Base-by-base conservation (phyloP, 1,140 invertebrate genomes). In the Brachionus rubens region DNA sequence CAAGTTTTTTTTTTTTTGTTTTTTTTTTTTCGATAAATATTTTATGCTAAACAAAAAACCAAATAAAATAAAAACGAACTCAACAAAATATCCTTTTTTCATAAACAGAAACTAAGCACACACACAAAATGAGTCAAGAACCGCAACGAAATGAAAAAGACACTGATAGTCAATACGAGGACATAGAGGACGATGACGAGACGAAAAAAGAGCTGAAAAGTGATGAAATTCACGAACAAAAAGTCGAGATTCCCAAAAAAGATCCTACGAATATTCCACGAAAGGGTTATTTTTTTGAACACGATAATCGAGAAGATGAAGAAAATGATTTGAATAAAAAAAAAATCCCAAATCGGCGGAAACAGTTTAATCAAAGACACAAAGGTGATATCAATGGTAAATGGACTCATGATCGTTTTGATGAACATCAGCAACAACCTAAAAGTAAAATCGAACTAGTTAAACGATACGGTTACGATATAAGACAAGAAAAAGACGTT, bases 361-460 rank as follows among this genome's bases (percentile, higher is more conserved):
- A 30, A 33, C 24, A 72, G n/a, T 54, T 72, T 52, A 16, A 9
- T 4, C 10, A 33, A 50, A 72, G 41, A 50, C 9, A 16, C n/a
- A 21, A 21, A 3, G 21, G 26, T 12, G 28, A 67, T 24, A 52
- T 50, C 4, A 48, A 65, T n/a, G 56, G 40, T 21, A 48, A 75
- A 28, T 77, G 76, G 76, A 30, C 16, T 4, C 76, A 77, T 30
- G 76, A 77, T 47, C n/a, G 43, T 1, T 77, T 68, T 46, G 62
- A 77, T 24, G 26, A 43, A 14, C 19, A 43, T 21, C 33, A 70
- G 40, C 76, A 70, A 26, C 28, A 54, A 47, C 76, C 75, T 26
- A 76, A 76, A 46, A 33, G 46, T 5, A 56, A 56, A 30, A 21
- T 3, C 2, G 76, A 77, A 26, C 47, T 70, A 10, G 62, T 77